These are phyloP conservation scores for Rhizomys pruinosus DNA, from an alignment of 2,113 vertebrate genomes.

Conservation along the genomic window DNA sequence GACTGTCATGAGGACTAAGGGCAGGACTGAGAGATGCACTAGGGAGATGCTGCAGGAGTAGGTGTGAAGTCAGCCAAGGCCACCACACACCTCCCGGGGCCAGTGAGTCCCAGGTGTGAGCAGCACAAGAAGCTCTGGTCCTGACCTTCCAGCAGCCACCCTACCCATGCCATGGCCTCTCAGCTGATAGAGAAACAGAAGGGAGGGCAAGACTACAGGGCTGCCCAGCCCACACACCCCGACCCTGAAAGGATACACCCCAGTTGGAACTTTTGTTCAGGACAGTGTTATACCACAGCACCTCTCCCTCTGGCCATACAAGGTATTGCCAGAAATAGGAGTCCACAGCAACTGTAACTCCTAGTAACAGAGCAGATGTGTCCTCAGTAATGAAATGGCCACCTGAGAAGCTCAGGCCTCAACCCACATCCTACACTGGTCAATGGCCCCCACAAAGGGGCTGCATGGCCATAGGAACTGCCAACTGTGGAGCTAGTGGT, in stretches of 20 bases:
- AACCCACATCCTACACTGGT: fast-evolving
- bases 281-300: conserved; percentile 96
- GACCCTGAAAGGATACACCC: conserved; percentile 94
- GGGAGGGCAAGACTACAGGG: not conserved
- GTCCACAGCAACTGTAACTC: conserved; percentile 92
- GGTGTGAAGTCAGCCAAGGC: not conserved
- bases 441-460: fast-evolving
- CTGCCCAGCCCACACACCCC: not conserved
- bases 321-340: conserved; percentile 93
- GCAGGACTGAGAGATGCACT: not conserved
- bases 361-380: conserved; percentile 78
- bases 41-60: not conserved
- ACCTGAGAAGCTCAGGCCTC: fast-evolving
- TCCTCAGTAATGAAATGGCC: not conserved
- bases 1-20: not conserved
- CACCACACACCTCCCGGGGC: not conserved
- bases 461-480: not conserved
- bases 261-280: conserved; percentile 97
- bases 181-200: no score
- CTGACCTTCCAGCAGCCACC: not conserved
- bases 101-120: not conserved
- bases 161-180: not conserved
- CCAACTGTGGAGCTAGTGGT: not conserved
- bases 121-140: no score
- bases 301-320: conserved; percentile 96